Evolutionary conservation across 2,888 invertebrate species (phyloP), one percentile per base, ranked within the genome.

Genomic region (Eurytoma adleriae): DNA sequence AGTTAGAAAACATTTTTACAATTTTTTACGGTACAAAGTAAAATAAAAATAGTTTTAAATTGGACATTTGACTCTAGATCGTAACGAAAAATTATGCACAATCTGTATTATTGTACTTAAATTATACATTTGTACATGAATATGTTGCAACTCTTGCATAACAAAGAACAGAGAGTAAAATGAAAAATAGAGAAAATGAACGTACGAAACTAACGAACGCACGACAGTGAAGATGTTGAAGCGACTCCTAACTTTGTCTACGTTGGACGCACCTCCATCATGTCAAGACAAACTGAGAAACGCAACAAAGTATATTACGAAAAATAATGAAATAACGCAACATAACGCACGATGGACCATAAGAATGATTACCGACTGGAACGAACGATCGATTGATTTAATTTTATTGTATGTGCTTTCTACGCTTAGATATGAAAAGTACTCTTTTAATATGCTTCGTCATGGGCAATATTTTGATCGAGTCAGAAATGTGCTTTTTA

Each of bases 401-500:
- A 62, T 76, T 71, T 85, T 85, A 80, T 86, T 87, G 87, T 84
- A 86, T 85, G 87, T 86, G 89, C 89, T 89, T 89, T 84, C 86
- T 85, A 79, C 82, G 90, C 89, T 89, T 89, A 83, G 84, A 72
- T 67, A 67, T 71, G 13, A 59, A 52, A 78, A 14, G 66, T 27
- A 68, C 40, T 62, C 72, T 86, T 86, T 78, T 68, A 40, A 20
- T 56, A 57, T 14, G 20, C 14, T 59, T 64, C 74, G 75, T 54
- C 59, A 71, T 79, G 79, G 74, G 57, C 64, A 70, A 56, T 14
- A 76, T 16, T 64, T 64, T 2, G n/a, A 30, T 64, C 5, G n/a
- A 62, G 18, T 62, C 1, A 3, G 4, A 40, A 27, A 62, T 62
- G 30, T 12, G 61, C 61, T 40, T 40, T 40, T 40, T 40, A 40